Percentiles rank a stretch among this genome's conserved stretches.
These are phyloP conservation scores for Oxyruncus cristatus DNA, from an alignment of 2,113 vertebrate species.

Conservation along the genomic window DNA sequence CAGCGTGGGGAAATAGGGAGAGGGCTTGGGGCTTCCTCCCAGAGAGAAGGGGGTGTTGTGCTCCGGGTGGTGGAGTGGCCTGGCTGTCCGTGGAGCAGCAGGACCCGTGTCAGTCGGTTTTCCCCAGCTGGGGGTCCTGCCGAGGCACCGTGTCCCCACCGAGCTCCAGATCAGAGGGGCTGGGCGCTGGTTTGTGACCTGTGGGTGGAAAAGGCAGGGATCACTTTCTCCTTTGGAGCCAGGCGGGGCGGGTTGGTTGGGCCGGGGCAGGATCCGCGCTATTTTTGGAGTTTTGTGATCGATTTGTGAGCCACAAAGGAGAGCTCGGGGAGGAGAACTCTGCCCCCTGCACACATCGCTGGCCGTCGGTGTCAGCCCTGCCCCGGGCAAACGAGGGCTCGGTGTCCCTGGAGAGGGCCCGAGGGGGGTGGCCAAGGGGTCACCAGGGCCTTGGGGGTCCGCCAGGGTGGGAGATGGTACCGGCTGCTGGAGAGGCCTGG, in stretches of 20 bases:
- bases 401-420: neutral
- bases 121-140: neutral
- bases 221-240: neutral
- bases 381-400: fast-evolving
- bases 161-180: neutral
- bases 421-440: neutral
- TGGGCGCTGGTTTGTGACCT: neutral
- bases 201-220: neutral
- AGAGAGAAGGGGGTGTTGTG: fast-evolving
- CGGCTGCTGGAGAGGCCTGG: fast-evolving
- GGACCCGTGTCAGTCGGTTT: neutral
- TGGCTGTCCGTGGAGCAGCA: fast-evolving
- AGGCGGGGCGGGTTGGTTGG: neutral
- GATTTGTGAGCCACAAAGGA: neutral
- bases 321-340: neutral
- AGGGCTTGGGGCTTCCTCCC: neutral
- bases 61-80: neutral
- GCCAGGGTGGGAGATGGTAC: neutral
- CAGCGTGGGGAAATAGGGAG: neutral
- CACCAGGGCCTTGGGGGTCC: neutral
- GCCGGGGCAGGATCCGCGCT: neutral
- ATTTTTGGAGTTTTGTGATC: neutral
- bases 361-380: neutral
- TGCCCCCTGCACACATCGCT: neutral
- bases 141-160: neutral